These are phyloP conservation scores for Thymelicus lineola DNA, from an alignment of 2,888 invertebrate genomes.

Conservation along the genomic window DNA sequence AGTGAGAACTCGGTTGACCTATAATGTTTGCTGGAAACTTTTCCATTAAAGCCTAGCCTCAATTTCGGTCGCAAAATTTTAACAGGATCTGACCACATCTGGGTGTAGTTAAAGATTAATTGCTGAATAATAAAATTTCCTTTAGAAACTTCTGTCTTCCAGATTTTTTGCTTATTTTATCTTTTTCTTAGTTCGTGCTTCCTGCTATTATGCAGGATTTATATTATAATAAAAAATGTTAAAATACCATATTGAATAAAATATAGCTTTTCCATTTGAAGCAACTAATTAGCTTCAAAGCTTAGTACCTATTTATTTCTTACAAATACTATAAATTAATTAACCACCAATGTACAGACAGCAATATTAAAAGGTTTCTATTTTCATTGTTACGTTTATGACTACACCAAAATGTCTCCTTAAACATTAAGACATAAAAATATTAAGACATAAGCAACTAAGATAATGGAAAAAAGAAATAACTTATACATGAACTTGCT, in stretches of 20 bases:
- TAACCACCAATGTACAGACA: too few relatives aligned
- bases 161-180: neutral
- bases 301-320: too few relatives aligned
- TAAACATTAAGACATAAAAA: neutral
- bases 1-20: conserved; percentile 24
- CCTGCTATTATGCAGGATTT: too few relatives aligned
- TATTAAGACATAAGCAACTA: conserved; percentile 17
- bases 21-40: conserved; percentile 18
- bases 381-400: neutral
- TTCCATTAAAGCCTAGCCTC: conserved; percentile 11
- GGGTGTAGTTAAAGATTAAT: conserved; percentile 25
- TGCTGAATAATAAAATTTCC: conserved; percentile 19
- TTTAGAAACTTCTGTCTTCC: too few relatives aligned
- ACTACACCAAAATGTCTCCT: too few relatives aligned
- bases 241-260: too few relatives aligned
- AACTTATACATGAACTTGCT: conserved; percentile 17
- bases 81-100: conserved; percentile 14
- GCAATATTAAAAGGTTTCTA: neutral
- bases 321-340: too few relatives aligned
- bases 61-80: conserved; percentile 15
- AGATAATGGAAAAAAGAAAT: conserved; percentile 28
- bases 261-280: too few relatives aligned
- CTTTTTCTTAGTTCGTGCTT: too few relatives aligned
- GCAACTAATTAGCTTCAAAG: too few relatives aligned
- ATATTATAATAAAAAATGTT: too few relatives aligned